Percentiles rank a stretch among this genome's conserved stretches.
Evolutionary conservation across 2,113 vertebrate genomes (phyloP).

Genomic region (Syrmaticus mikado): DNA sequence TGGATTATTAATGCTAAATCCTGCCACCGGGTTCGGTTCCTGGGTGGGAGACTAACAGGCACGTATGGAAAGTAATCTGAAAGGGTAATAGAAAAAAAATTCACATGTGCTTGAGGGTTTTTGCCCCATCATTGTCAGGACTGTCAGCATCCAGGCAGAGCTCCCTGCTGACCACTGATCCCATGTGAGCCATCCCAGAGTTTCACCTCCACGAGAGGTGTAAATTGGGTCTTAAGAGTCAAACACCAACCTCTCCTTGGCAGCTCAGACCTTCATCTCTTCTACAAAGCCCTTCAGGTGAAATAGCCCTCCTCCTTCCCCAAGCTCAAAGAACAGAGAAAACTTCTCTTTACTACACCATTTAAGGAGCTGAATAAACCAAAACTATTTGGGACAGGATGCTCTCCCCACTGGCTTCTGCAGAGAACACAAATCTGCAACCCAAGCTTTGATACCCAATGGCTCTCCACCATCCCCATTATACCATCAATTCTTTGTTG

Average conservation of each 20-base stretch:
- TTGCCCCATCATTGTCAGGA: neutral
- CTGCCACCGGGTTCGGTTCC: neutral
- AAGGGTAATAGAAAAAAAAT: neutral
- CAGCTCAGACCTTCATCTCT: neutral
- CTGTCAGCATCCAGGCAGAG: neutral
- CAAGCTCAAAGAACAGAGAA: neutral
- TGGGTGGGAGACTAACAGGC: neutral
- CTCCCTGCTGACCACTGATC: neutral
- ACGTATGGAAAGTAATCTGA: fast-evolving
- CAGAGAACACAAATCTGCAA: fast-evolving
- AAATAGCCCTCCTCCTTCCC: neutral
- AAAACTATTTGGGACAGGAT: neutral
- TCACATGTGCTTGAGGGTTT: neutral
- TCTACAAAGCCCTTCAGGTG: neutral
- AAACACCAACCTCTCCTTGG: fast-evolving
- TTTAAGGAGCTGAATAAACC: neutral
- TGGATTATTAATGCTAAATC: neutral
- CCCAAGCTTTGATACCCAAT: fast-evolving
- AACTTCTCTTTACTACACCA: fast-evolving
- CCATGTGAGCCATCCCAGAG: neutral
- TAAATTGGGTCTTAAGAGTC: neutral
- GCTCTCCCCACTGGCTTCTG: fast-evolving
- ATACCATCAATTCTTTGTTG: neutral
- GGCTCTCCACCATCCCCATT: neutral
- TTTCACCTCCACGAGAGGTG: neutral